phyloP scores from a whole-genome alignment of 2,113 vertebrate species.

The Coptodon bakossiorum region DNA sequence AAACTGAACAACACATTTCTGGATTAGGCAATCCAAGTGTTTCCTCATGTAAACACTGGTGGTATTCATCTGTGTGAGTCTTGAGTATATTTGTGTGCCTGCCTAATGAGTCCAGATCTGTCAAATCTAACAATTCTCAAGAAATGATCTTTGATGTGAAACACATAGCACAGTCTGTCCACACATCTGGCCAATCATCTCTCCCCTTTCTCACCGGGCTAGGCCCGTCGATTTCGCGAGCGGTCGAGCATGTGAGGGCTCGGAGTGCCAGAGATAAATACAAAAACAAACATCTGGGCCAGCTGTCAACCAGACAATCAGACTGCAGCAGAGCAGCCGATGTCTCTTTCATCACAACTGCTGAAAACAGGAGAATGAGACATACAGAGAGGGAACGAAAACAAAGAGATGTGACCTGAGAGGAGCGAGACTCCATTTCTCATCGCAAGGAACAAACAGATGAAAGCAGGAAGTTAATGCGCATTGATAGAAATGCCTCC shows the following conservation, averaged over 20 bases:
- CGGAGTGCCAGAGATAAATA: constrained; percentile 31
- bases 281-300: constrained; percentile 56
- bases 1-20: background rate
- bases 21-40: constrained; percentile 4
- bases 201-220: background rate
- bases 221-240: background rate
- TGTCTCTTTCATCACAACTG: constrained; percentile 36
- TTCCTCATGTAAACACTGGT: background rate
- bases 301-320: constrained; percentile 57
- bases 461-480: constrained; percentile 19
- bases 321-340: constrained; percentile 28
- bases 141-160: constrained; percentile 14
- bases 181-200: constrained; percentile 16
- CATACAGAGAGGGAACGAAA: constrained; percentile 13
- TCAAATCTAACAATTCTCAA: constrained; percentile 16
- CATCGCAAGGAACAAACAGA: background rate
- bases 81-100: background rate
- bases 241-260: background rate
- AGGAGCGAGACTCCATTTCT: background rate
- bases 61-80: background rate
- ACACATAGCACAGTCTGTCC: background rate
- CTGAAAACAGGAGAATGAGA: background rate
- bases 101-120: constrained; percentile 33
- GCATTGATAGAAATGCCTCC: constrained; percentile 17
- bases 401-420: background rate